These are phyloP conservation scores for Hypotaenidia philippensis DNA, from an alignment of 2,797 vertebrate species.

Conservation along the genomic window DNA sequence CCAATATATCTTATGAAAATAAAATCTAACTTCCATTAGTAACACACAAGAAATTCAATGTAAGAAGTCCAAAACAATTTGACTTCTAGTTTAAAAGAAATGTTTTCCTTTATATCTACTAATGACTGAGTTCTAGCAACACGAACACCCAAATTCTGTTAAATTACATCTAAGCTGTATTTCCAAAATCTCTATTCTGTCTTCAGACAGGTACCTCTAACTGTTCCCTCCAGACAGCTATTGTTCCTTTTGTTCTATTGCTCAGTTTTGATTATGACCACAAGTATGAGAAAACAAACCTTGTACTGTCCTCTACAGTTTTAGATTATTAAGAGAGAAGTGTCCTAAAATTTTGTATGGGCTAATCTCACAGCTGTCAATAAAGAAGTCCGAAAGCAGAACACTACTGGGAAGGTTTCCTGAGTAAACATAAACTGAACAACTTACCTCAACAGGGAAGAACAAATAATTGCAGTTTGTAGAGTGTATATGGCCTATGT, in stretches of 20 bases:
- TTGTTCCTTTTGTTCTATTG: not conserved
- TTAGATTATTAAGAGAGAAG: not conserved
- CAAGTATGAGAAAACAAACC: not conserved
- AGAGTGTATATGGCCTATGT: not conserved
- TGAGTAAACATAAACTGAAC: not conserved
- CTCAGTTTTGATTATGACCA: not conserved
- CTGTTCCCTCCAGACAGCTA: not conserved
- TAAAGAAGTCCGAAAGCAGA: not conserved
- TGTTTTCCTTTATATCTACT: not conserved
- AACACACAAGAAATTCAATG: not conserved
- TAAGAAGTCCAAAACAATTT: not conserved
- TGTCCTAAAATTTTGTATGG: not conserved
- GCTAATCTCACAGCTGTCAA: not conserved
- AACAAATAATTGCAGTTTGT: not conserved
- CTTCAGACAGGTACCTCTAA: not conserved
- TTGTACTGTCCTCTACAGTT: fast-evolving
- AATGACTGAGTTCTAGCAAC: not conserved
- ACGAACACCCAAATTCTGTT: not conserved
- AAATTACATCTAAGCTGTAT: not conserved
- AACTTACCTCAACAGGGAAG: not conserved
- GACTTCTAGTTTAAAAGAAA: not conserved
- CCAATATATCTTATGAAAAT: not conserved
- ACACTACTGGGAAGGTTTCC: not conserved
- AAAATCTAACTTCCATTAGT: not conserved
- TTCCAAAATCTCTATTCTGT: not conserved